phyloP scores from a whole-genome alignment of 1,140 invertebrate genomes.

The Whitmania pigra region DNA sequence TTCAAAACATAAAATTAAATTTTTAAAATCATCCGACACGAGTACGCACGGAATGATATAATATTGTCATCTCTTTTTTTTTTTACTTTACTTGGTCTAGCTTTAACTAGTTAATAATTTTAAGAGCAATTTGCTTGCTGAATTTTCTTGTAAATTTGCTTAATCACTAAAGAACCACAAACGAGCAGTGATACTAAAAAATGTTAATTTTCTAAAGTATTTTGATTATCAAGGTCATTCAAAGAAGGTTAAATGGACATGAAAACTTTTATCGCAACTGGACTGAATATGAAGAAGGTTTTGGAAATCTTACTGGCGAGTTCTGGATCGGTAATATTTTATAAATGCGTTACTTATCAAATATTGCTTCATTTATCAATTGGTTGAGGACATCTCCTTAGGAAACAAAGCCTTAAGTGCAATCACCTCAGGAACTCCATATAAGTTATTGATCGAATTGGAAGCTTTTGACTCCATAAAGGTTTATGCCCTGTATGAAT shows the following conservation, averaged over 20 bases:
- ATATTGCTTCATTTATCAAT: too few species aligned
- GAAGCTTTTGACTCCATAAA: slow-evolving; percentile 49
- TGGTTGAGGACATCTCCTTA: background rate
- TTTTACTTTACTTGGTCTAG: too few species aligned
- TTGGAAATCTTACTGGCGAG: slow-evolving; percentile 1
- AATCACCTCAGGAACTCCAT: slow-evolving; percentile 23
- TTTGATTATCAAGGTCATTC: slow-evolving; percentile 3
- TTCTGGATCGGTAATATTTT: slow-evolving; percentile 14
- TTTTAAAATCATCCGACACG: too few species aligned
- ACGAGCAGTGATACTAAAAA: too few species aligned
- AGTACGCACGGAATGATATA: too few species aligned
- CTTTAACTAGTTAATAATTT: too few species aligned
- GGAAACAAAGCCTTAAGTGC: background rate
- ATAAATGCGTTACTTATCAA: background rate
- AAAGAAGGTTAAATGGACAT: slow-evolving; percentile 10
- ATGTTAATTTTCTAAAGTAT: too few species aligned
- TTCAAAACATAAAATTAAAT: too few species aligned
- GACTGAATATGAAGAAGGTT: slow-evolving; percentile 19
- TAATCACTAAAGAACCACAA: too few species aligned
- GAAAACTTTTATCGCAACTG: slow-evolving; percentile 19
- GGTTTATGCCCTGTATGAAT: slow-evolving; percentile 52
- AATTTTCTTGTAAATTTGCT: too few species aligned
- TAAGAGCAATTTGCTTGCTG: too few species aligned
- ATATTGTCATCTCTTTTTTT: too few species aligned
- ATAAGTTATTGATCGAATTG: slow-evolving; percentile 53